Evolutionary conservation across 2,797 vertebrate species (phyloP).

Genomic region (Xenopus petersii): DNA sequence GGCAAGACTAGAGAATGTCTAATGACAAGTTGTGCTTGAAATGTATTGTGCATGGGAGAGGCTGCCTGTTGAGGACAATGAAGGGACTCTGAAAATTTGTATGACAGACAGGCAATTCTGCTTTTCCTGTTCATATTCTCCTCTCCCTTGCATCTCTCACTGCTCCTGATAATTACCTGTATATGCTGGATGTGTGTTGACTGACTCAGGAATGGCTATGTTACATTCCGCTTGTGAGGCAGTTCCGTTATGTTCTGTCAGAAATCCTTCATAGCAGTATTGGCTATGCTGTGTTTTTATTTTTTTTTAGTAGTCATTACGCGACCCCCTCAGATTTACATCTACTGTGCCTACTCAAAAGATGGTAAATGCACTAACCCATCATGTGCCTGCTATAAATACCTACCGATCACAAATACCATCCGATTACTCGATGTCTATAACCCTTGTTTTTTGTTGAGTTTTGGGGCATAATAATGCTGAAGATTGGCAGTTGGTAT

Average conservation of each 20-base stretch:
- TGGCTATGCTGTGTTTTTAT: conserved; percentile 1
- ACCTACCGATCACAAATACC: too few relatives aligned
- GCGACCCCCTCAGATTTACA: too few relatives aligned
- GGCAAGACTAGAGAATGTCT: neutral
- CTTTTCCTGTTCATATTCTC: conserved; percentile 56
- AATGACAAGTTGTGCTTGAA: neutral
- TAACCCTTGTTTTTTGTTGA: too few relatives aligned
- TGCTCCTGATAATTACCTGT: neutral
- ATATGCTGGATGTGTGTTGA: neutral
- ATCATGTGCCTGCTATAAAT: too few relatives aligned
- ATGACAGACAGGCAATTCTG: conserved; percentile 69
- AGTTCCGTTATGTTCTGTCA: neutral
- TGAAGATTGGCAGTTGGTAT: too few relatives aligned
- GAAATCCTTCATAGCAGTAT: neutral
- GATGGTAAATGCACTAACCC: too few relatives aligned
- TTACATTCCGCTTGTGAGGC: neutral
- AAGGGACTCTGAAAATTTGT: conserved; percentile 69
- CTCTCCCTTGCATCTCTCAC: neutral
- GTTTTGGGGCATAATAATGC: too few relatives aligned
- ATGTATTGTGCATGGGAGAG: neutral
- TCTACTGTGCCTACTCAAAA: too few relatives aligned
- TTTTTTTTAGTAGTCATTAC: neutral
- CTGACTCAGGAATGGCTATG: neutral
- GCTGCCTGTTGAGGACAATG: conserved; percentile 31
- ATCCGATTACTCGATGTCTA: too few relatives aligned